Conservation (phyloP, 2,888 invertebrate species). For the Eretmocerus hayati region DNA sequence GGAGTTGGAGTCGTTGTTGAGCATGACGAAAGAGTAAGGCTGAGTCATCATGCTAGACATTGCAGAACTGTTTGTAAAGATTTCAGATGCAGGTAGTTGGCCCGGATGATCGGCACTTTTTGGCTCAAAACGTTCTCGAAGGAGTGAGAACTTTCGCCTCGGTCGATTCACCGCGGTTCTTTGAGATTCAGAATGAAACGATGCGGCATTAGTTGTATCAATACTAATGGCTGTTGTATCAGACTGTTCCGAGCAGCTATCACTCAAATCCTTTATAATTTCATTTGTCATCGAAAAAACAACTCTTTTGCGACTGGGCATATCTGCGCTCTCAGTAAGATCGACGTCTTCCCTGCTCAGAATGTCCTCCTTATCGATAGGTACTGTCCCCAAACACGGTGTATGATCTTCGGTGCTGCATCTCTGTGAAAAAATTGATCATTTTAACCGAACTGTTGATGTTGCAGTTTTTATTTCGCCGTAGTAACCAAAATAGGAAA, state of each 20-base stretch:
- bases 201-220: neutral
- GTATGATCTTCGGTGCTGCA: conserved; percentile 8
- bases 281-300: conserved; percentile 12
- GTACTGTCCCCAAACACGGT: too few species aligned
- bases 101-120: conserved; percentile 39
- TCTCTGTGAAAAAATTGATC: conserved; percentile 10
- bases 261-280: conserved; percentile 11
- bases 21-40: too few species aligned
- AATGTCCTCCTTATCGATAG: too few species aligned
- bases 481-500: neutral
- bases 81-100: too few species aligned
- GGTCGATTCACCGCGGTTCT: conserved; percentile 43
- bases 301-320: conserved; percentile 10
- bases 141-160: conserved; percentile 54
- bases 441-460: neutral
- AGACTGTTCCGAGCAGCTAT: conserved; percentile 3
- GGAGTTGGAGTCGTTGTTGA: conserved; percentile 24
- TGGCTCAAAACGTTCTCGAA: conserved; percentile 56
- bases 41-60: too few species aligned
- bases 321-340: neutral
- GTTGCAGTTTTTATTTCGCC: neutral
- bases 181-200: conserved; percentile 22
- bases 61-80: too few species aligned
- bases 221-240: conserved; percentile 1
- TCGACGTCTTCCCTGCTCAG: too few species aligned